Conservation (phyloP, 35 echinoderm and acorn worm genomes). For the Apostichopus parvimensis region DNA sequence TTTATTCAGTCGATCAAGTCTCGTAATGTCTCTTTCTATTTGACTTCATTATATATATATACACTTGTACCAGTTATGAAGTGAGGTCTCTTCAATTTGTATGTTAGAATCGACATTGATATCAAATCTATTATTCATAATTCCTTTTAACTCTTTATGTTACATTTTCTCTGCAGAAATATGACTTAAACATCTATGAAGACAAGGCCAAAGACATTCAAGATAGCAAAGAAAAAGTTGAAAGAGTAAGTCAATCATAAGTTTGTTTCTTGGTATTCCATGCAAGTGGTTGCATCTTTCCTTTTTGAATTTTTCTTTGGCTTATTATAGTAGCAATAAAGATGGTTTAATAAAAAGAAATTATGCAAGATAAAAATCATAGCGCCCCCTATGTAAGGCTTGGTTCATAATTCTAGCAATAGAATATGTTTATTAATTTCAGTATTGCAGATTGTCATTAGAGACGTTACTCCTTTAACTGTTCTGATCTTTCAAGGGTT, state of each 20-base stretch:
- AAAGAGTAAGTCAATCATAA: neutral
- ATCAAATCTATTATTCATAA: neutral
- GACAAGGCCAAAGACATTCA: constrained; percentile 35
- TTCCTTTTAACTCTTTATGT: neutral
- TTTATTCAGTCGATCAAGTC: neutral
- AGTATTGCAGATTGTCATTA: too few relatives aligned
- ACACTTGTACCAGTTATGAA: neutral
- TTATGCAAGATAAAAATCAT: too few relatives aligned
- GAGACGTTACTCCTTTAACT: too few relatives aligned
- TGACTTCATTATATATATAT: neutral
- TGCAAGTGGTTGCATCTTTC: too few relatives aligned
- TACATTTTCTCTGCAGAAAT: constrained; percentile 21
- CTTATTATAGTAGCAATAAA: too few relatives aligned
- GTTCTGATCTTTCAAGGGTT: too few relatives aligned
- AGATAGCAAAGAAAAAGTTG: constrained; percentile 15
- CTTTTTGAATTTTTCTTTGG: too few relatives aligned
- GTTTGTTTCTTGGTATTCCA: too few relatives aligned
- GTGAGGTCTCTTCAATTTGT: neutral
- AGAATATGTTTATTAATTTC: too few relatives aligned
- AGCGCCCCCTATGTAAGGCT: too few relatives aligned
- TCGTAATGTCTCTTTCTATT: neutral
- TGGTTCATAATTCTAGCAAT: too few relatives aligned
- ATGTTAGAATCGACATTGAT: neutral
- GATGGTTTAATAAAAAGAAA: too few relatives aligned
- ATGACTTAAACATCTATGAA: constrained; percentile 32